phyloP scores from a whole-genome alignment of 2,888 invertebrate species.

The Liodrosophila aerea region DNA sequence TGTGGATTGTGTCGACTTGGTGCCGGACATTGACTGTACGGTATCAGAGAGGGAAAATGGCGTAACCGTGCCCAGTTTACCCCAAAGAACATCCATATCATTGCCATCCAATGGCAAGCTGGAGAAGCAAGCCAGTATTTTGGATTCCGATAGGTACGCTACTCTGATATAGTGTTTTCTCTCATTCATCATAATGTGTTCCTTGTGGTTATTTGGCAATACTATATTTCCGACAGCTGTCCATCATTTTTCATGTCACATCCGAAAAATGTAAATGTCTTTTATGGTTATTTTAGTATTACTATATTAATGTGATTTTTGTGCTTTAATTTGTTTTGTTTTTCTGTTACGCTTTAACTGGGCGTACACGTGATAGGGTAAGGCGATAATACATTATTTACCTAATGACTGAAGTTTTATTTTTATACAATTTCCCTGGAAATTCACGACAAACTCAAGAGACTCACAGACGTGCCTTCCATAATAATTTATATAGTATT shows the following conservation, averaged over 20 bases:
- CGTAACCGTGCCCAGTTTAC: slow-evolving; percentile 2
- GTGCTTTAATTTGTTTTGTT: slow-evolving; percentile 6
- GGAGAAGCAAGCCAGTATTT: slow-evolving; percentile 70
- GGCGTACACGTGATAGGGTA: slow-evolving; percentile 55
- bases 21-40: slow-evolving; percentile 20
- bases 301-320: too few species aligned
- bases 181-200: slow-evolving; percentile 10
- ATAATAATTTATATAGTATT: slow-evolving; percentile 11
- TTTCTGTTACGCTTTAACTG: too few species aligned
- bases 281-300: slow-evolving; percentile 1
- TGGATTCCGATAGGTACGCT: slow-evolving; percentile 73
- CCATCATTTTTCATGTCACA: slow-evolving; percentile 28
- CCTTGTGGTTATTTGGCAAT: slow-evolving; percentile 4
- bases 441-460: neutral
- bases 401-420: slow-evolving; percentile 23
- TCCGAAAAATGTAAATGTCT: slow-evolving; percentile 5
- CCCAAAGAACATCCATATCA: slow-evolving; percentile 14
- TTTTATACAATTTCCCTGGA: slow-evolving; percentile 15
- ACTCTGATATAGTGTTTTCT: neutral
- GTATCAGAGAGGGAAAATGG: slow-evolving; percentile 8
- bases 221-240: slow-evolving; percentile 37
- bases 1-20: slow-evolving; percentile 28
- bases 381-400: slow-evolving; percentile 19
- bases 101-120: slow-evolving; percentile 55
- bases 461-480: slow-evolving; percentile 16